These are phyloP conservation scores for Spheniscus mendiculus DNA, from an alignment of 2,113 vertebrate species.

Conservation along the genomic window DNA sequence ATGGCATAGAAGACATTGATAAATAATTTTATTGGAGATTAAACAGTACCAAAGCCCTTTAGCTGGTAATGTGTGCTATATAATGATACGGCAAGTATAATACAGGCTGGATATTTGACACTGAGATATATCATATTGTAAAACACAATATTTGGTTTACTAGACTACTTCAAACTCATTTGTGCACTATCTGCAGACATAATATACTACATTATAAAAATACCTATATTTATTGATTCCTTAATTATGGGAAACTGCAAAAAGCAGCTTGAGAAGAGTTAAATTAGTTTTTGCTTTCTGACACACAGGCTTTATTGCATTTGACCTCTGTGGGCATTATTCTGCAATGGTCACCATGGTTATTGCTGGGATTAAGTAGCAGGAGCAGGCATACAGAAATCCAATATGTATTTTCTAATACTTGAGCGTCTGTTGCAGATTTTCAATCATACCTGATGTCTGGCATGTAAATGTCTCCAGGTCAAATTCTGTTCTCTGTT, in stretches of 20 bases:
- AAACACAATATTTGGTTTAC: not conserved
- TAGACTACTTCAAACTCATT: not conserved
- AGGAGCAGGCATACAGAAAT: not conserved
- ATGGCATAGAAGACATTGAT: not conserved
- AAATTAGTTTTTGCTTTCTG: not conserved
- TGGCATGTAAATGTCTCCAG: not conserved
- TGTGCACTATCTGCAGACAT: not conserved
- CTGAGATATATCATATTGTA: not conserved
- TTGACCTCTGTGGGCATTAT: not conserved
- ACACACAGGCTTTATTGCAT: not conserved
- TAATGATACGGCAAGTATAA: not conserved
- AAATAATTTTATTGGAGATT: conserved; percentile 20
- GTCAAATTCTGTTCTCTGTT: not conserved
- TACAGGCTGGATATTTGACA: not conserved
- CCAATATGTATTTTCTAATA: not conserved
- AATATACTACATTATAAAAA: not conserved
- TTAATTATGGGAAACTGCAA: not conserved
- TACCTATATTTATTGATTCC: not conserved
- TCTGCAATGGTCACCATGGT: not conserved
- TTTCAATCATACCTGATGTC: not conserved
- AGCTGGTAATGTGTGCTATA: not conserved
- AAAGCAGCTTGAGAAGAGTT: not conserved
- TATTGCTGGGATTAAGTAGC: conserved; percentile 1
- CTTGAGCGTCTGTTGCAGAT: not conserved
- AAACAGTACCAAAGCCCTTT: not conserved